Evolutionary conservation across 1,140 invertebrate species (phyloP).

Genomic region (Chrysomallon squamiferum): DNA sequence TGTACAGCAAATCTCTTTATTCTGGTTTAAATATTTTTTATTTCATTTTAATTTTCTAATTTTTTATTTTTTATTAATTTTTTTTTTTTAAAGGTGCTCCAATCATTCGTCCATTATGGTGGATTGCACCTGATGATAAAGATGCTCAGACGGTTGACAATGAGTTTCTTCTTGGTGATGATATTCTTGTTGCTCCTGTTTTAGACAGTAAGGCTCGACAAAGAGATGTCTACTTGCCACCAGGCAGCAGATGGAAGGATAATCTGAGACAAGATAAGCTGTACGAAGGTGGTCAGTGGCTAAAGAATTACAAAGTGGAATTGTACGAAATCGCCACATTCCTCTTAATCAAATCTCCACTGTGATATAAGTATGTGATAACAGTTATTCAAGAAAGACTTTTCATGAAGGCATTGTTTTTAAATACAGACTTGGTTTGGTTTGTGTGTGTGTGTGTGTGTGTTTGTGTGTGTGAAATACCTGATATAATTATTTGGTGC

Average conservation of each 20-base stretch:
- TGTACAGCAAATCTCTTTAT: too few species aligned
- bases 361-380: too few species aligned
- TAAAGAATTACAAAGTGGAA: constrained; percentile 54
- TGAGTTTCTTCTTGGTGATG: constrained; percentile 47
- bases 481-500: too few species aligned
- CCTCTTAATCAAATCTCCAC: neutral
- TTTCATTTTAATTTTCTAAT: too few species aligned
- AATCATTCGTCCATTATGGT: constrained; percentile 55
- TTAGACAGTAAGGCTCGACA: constrained; percentile 65
- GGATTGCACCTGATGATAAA: constrained; percentile 70
- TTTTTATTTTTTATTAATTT: too few species aligned
- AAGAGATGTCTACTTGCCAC: constrained; percentile 76
- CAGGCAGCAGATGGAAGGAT: constrained; percentile 33
- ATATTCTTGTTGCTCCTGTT: constrained; percentile 46
- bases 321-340: constrained; percentile 41
- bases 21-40: too few species aligned
- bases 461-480: too few species aligned
- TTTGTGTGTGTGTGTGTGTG: too few species aligned
- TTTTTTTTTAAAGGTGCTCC: constrained; percentile 29
- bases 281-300: constrained; percentile 71
- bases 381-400: too few species aligned
- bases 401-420: too few species aligned
- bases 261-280: constrained; percentile 22
- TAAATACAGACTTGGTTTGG: too few species aligned
- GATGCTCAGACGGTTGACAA: constrained; percentile 33